phyloP scores from a whole-genome alignment of 2,797 vertebrate genomes.

The Bufotes viridis region DNA sequence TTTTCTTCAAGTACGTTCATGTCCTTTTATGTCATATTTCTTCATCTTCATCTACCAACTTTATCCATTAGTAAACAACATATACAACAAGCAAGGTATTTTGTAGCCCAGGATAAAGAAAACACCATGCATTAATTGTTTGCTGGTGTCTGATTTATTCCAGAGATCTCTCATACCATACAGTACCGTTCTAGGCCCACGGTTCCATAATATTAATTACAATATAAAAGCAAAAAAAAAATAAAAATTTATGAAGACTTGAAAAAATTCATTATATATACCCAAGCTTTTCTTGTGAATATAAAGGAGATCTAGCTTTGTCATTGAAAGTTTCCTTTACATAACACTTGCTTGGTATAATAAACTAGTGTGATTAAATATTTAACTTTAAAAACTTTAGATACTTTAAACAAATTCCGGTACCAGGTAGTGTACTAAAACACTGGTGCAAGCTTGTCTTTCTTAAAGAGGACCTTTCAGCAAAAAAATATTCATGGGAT shows the following conservation, averaged over 20 bases:
- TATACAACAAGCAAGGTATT: too few species aligned
- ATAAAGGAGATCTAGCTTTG: neutral
- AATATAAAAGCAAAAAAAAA: neutral
- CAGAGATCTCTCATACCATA: neutral
- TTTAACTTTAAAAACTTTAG: too few species aligned
- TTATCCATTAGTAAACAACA: neutral
- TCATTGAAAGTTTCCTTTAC: too few species aligned
- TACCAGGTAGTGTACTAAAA: too few species aligned
- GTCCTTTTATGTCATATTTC: conserved; percentile 29
- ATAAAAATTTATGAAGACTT: neutral
- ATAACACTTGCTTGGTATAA: too few species aligned
- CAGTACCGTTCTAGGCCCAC: neutral
- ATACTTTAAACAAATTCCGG: too few species aligned
- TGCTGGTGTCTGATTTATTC: neutral
- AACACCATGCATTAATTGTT: neutral
- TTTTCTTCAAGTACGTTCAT: conserved; percentile 52
- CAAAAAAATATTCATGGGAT: too few species aligned
- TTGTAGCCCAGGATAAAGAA: neutral
- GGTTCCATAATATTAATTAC: neutral
- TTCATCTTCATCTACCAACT: conserved; percentile 32
- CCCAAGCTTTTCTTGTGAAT: neutral
- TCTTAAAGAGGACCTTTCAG: too few species aligned
- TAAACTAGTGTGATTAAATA: too few species aligned
- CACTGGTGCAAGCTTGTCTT: too few species aligned
- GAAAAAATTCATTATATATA: neutral